phyloP scores from a whole-genome alignment of 2,113 vertebrate species.

The Colinus virginianus region DNA sequence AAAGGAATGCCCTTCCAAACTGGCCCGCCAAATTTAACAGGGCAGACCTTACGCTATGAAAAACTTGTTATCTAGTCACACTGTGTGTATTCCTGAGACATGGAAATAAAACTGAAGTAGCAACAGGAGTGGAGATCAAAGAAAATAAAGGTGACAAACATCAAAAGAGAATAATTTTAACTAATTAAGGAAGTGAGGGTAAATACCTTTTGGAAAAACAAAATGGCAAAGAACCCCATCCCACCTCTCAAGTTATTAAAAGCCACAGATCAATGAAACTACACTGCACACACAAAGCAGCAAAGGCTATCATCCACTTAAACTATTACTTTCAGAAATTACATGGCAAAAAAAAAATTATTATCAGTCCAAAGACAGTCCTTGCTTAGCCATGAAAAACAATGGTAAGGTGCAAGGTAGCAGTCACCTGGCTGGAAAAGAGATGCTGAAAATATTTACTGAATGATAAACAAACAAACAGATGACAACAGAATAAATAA shows the following conservation, averaged over 20 bases:
- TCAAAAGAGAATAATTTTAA: background rate
- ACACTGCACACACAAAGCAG: rapidly evolving
- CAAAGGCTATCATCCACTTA: rapidly evolving
- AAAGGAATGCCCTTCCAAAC: background rate
- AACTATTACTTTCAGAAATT: background rate
- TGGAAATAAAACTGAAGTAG: background rate
- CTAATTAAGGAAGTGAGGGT: background rate
- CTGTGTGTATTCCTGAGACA: background rate
- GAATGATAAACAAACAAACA: background rate
- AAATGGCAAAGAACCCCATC: background rate
- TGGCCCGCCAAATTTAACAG: background rate
- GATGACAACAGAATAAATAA: background rate
- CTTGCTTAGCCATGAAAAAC: background rate
- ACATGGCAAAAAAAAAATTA: background rate
- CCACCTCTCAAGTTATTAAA: rapidly evolving
- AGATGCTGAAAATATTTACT: background rate
- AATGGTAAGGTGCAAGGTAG: rapidly evolving
- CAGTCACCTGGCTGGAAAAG: background rate
- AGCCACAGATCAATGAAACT: background rate
- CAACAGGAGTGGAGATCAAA: background rate
- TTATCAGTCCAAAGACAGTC: background rate
- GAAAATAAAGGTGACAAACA: background rate
- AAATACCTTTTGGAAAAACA: background rate
- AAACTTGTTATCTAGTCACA: background rate
- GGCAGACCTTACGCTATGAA: background rate